Evolutionary conservation across 2,113 vertebrate genomes (phyloP).

Genomic region (Vicugna pacos): DNA sequence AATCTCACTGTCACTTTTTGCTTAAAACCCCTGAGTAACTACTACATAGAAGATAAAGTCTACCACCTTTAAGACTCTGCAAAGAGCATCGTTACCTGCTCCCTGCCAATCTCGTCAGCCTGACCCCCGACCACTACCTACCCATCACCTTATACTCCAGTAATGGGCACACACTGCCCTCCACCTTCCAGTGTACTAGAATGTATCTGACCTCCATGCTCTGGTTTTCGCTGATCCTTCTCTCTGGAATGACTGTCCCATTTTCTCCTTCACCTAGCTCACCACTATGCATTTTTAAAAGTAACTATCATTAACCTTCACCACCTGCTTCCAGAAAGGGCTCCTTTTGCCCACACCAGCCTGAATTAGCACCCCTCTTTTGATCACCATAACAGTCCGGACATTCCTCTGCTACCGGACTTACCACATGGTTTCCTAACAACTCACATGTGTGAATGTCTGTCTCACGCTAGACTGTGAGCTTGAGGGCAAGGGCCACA

Average conservation of each 20-base stretch:
- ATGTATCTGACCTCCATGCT: too few species aligned
- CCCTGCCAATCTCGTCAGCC: neutral
- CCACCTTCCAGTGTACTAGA: too few species aligned
- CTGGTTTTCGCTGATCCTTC: neutral
- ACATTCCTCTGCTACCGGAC: neutral
- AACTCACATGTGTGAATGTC: neutral
- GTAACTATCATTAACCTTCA: neutral
- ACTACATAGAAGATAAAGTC: neutral
- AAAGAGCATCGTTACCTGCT: neutral
- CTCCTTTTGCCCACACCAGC: neutral
- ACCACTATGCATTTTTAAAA: neutral
- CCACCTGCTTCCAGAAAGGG: neutral
- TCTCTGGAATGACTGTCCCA: neutral
- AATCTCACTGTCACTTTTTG: neutral
- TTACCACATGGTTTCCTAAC: neutral
- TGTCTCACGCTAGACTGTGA: neutral
- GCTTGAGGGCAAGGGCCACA: neutral
- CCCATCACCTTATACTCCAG: neutral
- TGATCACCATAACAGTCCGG: neutral
- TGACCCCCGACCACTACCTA: neutral
- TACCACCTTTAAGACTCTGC: neutral
- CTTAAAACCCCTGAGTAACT: neutral
- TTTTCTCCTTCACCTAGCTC: neutral
- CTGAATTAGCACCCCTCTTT: neutral
- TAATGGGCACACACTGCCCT: fast-evolving